Evolutionary conservation across 1,140 invertebrate species (phyloP).

Genomic region (Pseudomyrmex cubaensis): DNA sequence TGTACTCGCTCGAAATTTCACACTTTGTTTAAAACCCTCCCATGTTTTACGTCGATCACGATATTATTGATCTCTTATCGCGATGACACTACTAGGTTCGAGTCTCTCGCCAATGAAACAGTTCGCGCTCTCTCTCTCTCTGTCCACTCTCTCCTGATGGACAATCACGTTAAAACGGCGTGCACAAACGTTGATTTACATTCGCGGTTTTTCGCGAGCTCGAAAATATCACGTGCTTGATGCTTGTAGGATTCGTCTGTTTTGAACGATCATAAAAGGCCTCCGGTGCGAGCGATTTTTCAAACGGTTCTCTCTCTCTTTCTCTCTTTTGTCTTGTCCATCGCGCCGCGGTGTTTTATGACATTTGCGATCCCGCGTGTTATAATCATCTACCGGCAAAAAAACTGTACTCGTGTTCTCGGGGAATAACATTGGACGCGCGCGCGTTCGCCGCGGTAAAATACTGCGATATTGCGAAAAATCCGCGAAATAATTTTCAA

Average conservation of each 20-base stretch:
- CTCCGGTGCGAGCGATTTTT: slow-evolving; percentile 11
- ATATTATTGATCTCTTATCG: too few relatives aligned
- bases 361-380: background rate
- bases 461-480: background rate
- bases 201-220: slow-evolving; percentile 3
- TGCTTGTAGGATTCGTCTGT: background rate
- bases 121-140: too few relatives aligned
- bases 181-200: background rate
- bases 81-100: too few relatives aligned
- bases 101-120: too few relatives aligned
- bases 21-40: too few relatives aligned
- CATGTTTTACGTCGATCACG: too few relatives aligned
- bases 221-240: slow-evolving; percentile 11
- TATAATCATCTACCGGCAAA: slow-evolving; percentile 1
- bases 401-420: background rate
- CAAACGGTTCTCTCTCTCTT: background rate
- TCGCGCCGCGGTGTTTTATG: slow-evolving; percentile 1
- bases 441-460: background rate
- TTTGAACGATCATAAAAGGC: slow-evolving; percentile 15
- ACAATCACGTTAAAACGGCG: background rate
- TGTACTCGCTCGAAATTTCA: background rate
- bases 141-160: too few relatives aligned
- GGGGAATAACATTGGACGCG: too few relatives aligned
- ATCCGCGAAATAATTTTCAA: background rate
- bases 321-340: background rate